phyloP scores from a whole-genome alignment of 2,113 vertebrate species.

The Mus musculus region DNA sequence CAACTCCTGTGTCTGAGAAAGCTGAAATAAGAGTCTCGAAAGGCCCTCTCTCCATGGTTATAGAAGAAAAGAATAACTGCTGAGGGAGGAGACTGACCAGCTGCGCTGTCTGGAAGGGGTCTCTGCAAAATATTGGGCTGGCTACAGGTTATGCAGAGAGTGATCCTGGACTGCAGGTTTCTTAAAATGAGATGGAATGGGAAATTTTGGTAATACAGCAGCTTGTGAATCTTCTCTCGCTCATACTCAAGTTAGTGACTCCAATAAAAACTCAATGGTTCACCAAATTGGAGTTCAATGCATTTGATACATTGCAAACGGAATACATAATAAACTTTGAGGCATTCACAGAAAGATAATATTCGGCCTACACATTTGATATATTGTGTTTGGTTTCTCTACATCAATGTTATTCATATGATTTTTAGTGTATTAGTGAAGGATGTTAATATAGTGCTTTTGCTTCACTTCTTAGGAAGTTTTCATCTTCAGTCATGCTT shows the following conservation, averaged over 20 bases:
- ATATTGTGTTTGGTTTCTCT: neutral
- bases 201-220: neutral
- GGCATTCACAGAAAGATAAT: neutral
- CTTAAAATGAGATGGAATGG: neutral
- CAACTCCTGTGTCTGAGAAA: neutral
- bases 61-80: neutral
- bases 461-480: neutral
- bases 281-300: no score
- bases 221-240: neutral
- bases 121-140: neutral
- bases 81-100: neutral
- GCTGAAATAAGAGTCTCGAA: neutral
- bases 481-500: conserved; percentile 11
- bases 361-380: accelerated
- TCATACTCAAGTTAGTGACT: neutral
- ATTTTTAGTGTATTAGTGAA: conserved; percentile 24
- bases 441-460: neutral
- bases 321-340: neutral
- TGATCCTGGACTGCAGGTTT: neutral
- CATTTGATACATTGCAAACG: neutral
- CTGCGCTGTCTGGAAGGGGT: neutral
- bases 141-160: no score
- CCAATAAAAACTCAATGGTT: neutral
- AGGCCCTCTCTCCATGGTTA: neutral
- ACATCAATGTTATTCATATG: neutral